These are phyloP conservation scores for Hypena proboscidalis DNA, from an alignment of 2,888 invertebrate genomes.

Conservation along the genomic window DNA sequence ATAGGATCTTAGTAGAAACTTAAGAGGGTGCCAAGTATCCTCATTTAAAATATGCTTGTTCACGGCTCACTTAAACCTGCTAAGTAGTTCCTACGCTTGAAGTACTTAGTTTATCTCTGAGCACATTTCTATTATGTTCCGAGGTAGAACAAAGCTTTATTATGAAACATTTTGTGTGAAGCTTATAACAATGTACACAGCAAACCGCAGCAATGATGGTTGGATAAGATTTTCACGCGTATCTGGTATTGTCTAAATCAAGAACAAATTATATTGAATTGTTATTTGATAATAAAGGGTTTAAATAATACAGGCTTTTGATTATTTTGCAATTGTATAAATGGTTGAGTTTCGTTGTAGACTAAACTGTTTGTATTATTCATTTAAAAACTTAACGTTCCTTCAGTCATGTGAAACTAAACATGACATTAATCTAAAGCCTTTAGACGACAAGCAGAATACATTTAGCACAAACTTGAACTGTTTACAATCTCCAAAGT, in stretches of 20 bases:
- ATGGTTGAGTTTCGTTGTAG: too few relatives aligned
- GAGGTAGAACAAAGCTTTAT: not conserved
- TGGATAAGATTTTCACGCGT: slow-evolving; percentile 11
- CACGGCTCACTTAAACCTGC: slow-evolving; percentile 25
- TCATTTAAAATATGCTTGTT: slow-evolving; percentile 22
- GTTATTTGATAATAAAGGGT: too few relatives aligned
- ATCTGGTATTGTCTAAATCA: slow-evolving; percentile 6
- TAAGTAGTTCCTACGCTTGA: slow-evolving; percentile 12
- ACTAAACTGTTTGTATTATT: too few relatives aligned
- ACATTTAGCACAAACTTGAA: slow-evolving; percentile 4
- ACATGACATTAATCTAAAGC: too few relatives aligned
- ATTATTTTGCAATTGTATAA: too few relatives aligned
- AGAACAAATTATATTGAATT: too few relatives aligned
- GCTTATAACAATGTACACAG: slow-evolving; percentile 4
- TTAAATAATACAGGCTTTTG: too few relatives aligned
- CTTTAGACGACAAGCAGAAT: too few relatives aligned
- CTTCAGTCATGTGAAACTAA: too few relatives aligned
- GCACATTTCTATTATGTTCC: too few relatives aligned
- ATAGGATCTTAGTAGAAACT: slow-evolving; percentile 5
- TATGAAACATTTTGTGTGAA: slow-evolving; percentile 1
- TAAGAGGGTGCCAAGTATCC: slow-evolving; percentile 13
- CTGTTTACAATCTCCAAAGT: slow-evolving; percentile 4
- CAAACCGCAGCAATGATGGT: not conserved
- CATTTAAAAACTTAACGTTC: too few relatives aligned
- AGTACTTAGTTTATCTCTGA: too few relatives aligned